Evolutionary conservation across 2,113 vertebrate genomes (phyloP), one percentile per base, ranked within the genome.

Genomic region (Colistium nudipinnis): DNA sequence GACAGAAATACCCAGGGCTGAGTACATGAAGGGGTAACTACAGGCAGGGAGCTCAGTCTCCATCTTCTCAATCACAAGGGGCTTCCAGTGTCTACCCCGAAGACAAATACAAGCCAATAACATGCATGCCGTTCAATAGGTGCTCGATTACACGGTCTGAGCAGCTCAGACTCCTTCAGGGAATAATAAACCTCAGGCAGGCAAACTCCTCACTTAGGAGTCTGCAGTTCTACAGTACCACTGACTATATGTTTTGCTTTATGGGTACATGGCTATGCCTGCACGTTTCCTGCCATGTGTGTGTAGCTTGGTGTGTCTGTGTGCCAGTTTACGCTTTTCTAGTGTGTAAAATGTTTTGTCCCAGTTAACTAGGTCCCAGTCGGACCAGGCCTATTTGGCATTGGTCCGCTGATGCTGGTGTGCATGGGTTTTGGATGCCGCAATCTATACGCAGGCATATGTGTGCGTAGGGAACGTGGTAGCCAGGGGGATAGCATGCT

Each of bases 331-430:
- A 16, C 47, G 27, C 62, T 59, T 39, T 55, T 82, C 70, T 55
- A 64, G 35, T 76, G 75, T 79, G 74, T 78, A 87, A 81, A 80
- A 86, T 86, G 78, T 82, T 90, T 86, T 80, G 70, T 90, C 82
- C 84, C 75, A 82, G 81, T 91, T 88, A 87, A 86, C 88, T 66
- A 64, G 69, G 78, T 87, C 86, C 87, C 88, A 78, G 79, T 87
- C 43, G 62, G 72, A 86, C 78, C 74, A 87, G 77, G 83, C 76
- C 67, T 68, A 86, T 88, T 80, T 88, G 89, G 92, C 94, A 88
- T 89, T 88, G 81, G 89, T 89, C 90, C 82, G 87, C 89, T 90
- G 90, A 92, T 79, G 94, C 92, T 76, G 89, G 93, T 93, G 93
- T 89, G 93, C 75, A 89, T 73, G 90, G 83, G 68, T 66, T 81